phyloP scores from a whole-genome alignment of 2,113 vertebrate species.

The Ctenodactylus gundi region DNA sequence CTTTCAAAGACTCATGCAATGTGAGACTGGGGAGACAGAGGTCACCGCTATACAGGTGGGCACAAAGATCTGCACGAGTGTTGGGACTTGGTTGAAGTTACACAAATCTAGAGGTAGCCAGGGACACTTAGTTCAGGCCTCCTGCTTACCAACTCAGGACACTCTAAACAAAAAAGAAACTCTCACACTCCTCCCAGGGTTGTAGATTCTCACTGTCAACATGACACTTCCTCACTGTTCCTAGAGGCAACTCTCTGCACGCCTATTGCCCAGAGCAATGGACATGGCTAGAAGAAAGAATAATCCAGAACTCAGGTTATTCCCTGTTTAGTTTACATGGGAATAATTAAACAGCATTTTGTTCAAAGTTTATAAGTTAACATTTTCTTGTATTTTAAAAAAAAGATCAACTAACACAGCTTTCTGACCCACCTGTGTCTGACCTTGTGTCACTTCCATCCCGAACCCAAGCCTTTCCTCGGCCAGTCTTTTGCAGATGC shows the following conservation, averaged over 20 bases:
- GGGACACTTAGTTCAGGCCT: background rate
- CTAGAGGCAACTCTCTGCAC: background rate
- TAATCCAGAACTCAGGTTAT: background rate
- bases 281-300: background rate
- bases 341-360: background rate
- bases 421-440: background rate
- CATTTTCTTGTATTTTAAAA: background rate
- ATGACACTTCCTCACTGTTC: background rate
- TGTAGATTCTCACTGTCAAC: background rate
- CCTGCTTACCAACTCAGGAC: background rate
- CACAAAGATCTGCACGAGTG: background rate
- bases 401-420: background rate
- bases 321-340: background rate
- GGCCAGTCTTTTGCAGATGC: background rate
- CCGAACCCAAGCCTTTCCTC: background rate
- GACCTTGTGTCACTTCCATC: background rate
- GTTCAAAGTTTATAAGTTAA: background rate
- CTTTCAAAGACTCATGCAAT: background rate
- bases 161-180: background rate
- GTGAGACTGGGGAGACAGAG: background rate
- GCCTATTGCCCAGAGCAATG: background rate
- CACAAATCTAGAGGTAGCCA: background rate
- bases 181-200: background rate
- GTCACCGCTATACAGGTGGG: background rate
- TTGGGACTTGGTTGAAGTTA: background rate